Evolutionary conservation across 2,797 vertebrate species (phyloP).

Genomic region (Eurystomus glaucurus): DNA sequence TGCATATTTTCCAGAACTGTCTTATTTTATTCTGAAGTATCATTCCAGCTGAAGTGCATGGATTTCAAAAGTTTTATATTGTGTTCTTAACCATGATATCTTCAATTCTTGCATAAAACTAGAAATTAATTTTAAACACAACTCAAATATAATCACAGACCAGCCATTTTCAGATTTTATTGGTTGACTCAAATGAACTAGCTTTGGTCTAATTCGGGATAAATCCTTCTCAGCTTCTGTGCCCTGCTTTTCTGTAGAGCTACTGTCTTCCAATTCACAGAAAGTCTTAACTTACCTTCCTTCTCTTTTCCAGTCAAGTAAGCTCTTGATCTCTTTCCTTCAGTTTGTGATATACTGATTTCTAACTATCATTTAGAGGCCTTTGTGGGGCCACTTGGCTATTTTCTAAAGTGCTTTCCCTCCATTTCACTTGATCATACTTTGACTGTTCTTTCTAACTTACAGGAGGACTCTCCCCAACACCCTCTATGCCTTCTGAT

Average conservation of each 20-base stretch:
- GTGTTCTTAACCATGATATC: neutral
- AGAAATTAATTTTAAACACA: neutral
- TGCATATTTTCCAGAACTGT: neutral
- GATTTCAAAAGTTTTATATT: neutral
- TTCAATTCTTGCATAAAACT: neutral
- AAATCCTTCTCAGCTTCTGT: neutral
- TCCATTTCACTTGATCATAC: neutral
- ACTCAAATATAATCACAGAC: neutral
- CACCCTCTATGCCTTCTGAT: neutral
- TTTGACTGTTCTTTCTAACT: neutral
- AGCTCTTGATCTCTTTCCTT: neutral
- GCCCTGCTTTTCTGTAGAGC: neutral
- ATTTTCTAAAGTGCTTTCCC: neutral
- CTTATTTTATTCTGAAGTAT: neutral
- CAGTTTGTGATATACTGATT: neutral
- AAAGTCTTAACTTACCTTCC: neutral
- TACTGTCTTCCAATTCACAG: neutral
- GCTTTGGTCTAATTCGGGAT: rapidly evolving
- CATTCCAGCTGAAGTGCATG: neutral
- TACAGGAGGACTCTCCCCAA: neutral
- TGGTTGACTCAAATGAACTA: neutral
- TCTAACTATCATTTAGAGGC: neutral
- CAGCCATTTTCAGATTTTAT: neutral
- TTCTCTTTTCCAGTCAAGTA: neutral
- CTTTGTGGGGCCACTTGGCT: neutral